These are phyloP conservation scores for Dermochelys coriacea DNA, from an alignment of 2,797 vertebrate species.

Conservation along the genomic window DNA sequence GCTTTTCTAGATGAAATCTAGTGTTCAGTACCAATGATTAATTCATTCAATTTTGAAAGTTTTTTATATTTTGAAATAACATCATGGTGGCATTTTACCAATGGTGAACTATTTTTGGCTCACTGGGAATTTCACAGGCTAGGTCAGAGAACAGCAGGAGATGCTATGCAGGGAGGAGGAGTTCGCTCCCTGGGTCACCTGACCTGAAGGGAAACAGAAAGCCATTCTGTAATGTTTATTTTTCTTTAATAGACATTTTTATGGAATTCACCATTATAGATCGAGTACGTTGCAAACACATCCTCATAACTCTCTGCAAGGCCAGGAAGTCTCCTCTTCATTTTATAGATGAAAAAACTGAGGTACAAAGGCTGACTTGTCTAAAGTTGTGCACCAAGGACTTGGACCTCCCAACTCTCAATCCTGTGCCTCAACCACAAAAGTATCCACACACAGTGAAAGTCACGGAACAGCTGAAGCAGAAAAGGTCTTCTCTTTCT, in stretches of 20 bases:
- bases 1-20: neutral
- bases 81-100: neutral
- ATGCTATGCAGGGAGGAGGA: neutral
- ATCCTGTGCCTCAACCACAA: neutral
- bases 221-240: neutral
- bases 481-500: neutral
- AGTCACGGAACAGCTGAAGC: neutral
- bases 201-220: neutral
- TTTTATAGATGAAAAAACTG: slow-evolving; percentile 4
- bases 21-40: neutral
- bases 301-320: neutral
- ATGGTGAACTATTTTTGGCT: neutral
- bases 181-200: neutral
- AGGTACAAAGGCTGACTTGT: neutral
- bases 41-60: neutral
- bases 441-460: neutral
- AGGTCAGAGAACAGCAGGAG: neutral
- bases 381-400: neutral
- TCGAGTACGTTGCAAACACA: neutral
- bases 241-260: neutral
- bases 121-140: neutral
- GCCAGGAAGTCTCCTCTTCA: neutral
- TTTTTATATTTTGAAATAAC: neutral
- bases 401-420: neutral
- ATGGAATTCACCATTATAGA: neutral